Base-by-base conservation (phyloP, 2,113 vertebrate genomes). In the Pangasianodon gigas region DNA sequence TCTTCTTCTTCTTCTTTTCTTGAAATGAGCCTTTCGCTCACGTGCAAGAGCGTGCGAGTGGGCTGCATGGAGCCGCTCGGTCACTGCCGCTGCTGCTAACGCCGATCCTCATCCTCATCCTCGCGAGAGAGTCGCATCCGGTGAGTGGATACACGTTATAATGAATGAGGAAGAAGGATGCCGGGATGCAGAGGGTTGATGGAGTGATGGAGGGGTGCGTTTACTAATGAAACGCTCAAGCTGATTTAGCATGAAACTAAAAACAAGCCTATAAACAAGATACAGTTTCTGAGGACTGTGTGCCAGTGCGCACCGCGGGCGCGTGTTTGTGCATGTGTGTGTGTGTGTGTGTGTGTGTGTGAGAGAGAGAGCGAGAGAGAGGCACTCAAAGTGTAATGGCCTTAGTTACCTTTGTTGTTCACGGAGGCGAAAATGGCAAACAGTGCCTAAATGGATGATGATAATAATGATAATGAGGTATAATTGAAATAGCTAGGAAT, bases 121-220 rank as follows among this genome's bases (percentile, higher is more conserved):
- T 95, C 92, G 86, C 95, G 95, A 94, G 92, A 94, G 93, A 82
- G 95, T 93, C 94, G 93, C 96, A 94, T 95, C 96, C 95, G 97
- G 96, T 96, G 97, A 97, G 97, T 97, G 94, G 92, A 91, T 94
- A 91, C 93, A 77, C 85, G 94, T 94, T 94, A 91, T 94, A 93
- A 92, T 19, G 87, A 92, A 94, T 90, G 91, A 79, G 90, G 92
- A 90, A 52, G 87, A 77, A 84, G 3, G 75, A 81, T 52, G 60
- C 13, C 29, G 71, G n/a, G 74, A n/a, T 58, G 46, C 44, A 8
- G 62, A 29, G 62, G 29, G 54, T 29, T 44, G 77, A 37, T 1
- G 32, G 80, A 21, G 41, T 82, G 65, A 84, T 10, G 37, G 67
- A 83, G 52, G 44, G 26, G 54, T 29, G 87, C 58, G 41, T 88